These are phyloP conservation scores for Sebastes fasciatus DNA, from an alignment of 2,113 vertebrate genomes.

Conservation along the genomic window DNA sequence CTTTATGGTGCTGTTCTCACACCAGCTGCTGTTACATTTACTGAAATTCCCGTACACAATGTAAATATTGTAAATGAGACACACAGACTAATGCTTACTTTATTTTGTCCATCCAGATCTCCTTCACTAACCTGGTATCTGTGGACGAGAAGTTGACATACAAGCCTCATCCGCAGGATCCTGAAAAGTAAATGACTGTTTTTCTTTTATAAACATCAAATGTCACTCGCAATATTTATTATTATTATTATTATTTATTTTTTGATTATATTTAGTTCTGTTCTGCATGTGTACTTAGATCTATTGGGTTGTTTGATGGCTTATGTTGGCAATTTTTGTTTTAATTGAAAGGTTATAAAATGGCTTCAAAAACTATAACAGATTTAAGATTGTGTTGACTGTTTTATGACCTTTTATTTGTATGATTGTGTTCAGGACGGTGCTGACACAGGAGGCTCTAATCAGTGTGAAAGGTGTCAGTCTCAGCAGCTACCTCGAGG, in stretches of 20 bases:
- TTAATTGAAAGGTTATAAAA: neutral
- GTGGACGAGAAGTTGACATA: slow-evolving; percentile 96
- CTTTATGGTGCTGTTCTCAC: neutral
- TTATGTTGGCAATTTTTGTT: neutral
- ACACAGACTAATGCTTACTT: neutral
- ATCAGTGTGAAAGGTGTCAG: slow-evolving; percentile 97
- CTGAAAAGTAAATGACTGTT: slow-evolving; percentile 86
- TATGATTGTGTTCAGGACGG: slow-evolving; percentile 83
- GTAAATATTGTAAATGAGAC: neutral
- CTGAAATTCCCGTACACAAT: neutral
- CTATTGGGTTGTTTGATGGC: neutral
- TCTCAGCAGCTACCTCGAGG: slow-evolving; percentile 96
- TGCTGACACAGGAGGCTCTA: slow-evolving; percentile 95
- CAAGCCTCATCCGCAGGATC: slow-evolving; percentile 93
- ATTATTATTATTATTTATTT: neutral
- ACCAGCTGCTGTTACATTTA: neutral
- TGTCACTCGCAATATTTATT: neutral
- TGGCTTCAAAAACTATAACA: neutral
- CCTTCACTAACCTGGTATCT: slow-evolving; percentile 97
- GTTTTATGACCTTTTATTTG: neutral
- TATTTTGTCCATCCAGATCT: slow-evolving; percentile 86
- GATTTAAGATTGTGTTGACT: neutral
- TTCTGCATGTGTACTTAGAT: neutral
- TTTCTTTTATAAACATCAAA: neutral
- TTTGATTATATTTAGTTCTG: neutral